These are phyloP conservation scores for Cheilosia scutellata DNA, from an alignment of 2,888 invertebrate species.

Conservation along the genomic window DNA sequence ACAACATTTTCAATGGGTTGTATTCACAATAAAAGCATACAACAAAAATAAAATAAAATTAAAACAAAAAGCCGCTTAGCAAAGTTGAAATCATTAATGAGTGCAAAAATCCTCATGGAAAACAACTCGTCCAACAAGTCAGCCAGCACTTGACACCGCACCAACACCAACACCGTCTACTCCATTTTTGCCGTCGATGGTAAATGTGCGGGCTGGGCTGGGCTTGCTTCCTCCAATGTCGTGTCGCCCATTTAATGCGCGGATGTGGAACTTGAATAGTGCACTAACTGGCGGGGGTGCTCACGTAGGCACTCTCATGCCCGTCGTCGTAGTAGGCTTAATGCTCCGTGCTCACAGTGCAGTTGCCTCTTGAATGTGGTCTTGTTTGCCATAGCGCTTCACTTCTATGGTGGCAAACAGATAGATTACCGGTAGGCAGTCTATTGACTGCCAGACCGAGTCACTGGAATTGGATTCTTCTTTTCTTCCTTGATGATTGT, in stretches of 20 bases:
- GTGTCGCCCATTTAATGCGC: slow-evolving; percentile 48
- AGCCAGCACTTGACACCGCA: slow-evolving; percentile 58
- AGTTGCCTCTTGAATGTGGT: slow-evolving; percentile 47
- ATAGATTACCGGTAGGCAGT: slow-evolving; percentile 70
- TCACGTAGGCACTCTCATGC: neutral
- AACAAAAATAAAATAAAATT: neutral
- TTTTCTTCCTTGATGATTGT: slow-evolving; percentile 13
- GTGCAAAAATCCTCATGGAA: slow-evolving; percentile 52
- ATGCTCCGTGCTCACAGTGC: slow-evolving; percentile 1
- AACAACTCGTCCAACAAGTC: slow-evolving; percentile 67
- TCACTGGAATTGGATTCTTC: slow-evolving; percentile 47
- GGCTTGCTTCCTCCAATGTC: slow-evolving; percentile 41
- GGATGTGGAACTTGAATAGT: slow-evolving; percentile 54
- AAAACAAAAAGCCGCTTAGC: slow-evolving; percentile 45
- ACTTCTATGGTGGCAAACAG: slow-evolving; percentile 45
- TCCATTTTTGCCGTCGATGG: neutral
- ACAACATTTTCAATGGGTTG: neutral
- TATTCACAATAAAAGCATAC: neutral
- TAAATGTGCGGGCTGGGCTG: neutral
- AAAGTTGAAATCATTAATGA: slow-evolving; percentile 55
- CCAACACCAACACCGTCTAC: slow-evolving; percentile 5
- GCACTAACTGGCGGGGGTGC: slow-evolving; percentile 24
- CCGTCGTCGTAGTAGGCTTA: neutral
- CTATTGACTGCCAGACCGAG: slow-evolving; percentile 56
- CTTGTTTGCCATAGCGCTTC: slow-evolving; percentile 35